Evolutionary conservation across 2,113 vertebrate species (phyloP).

Genomic region (Calidris pygmaea): DNA sequence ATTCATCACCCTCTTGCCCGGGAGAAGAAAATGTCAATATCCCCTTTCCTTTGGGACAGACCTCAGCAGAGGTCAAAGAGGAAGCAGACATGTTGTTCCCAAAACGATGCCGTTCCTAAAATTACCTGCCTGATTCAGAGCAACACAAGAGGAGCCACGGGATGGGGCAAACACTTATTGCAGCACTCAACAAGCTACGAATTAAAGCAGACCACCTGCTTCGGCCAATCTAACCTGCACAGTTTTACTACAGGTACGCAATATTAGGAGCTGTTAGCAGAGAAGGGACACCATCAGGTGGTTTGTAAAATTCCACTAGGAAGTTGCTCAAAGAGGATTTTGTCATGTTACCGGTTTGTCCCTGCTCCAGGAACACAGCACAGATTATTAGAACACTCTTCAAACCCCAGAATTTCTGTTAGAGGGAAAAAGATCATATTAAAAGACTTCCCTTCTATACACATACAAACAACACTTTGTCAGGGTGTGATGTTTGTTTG

Average conservation of each 20-base stretch:
- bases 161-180: neutral
- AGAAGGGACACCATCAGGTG: neutral
- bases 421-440: neutral
- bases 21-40: neutral
- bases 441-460: neutral
- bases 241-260: neutral
- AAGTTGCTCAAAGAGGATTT: neutral
- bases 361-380: neutral
- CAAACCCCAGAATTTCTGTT: neutral
- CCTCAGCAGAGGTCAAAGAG: neutral
- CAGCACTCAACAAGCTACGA: neutral
- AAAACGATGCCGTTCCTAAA: neutral
- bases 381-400: neutral
- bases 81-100: neutral
- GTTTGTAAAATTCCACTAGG: conserved; percentile 35
- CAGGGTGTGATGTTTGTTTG: neutral
- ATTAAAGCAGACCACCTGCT: neutral
- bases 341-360: neutral
- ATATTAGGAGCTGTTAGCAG: neutral
- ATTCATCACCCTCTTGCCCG: neutral
- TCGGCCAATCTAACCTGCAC: neutral
- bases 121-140: neutral
- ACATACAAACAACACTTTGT: neutral
- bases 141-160: neutral
- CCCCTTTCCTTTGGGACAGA: neutral